Evolutionary conservation across 2,888 invertebrate species (phyloP).

Genomic region (Trilocha varians): DNA sequence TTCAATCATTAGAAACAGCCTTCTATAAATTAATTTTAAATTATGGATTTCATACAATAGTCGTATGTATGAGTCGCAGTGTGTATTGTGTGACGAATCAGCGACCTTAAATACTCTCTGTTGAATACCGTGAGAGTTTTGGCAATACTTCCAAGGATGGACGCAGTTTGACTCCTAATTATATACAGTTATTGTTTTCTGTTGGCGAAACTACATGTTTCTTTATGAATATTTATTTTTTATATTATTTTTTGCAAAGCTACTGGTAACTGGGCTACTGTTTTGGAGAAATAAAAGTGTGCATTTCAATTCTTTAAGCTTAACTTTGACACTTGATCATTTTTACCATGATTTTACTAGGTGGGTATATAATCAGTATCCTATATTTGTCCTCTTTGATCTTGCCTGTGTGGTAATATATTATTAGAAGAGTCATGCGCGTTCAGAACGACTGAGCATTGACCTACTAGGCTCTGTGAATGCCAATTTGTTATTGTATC

Average conservation of each 20-base stretch:
- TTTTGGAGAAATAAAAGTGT: too few relatives aligned
- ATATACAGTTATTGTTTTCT: neutral
- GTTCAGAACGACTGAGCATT: too few relatives aligned
- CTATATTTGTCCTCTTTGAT: too few relatives aligned
- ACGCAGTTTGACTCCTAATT: neutral
- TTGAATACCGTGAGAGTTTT: neutral
- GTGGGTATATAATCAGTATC: too few relatives aligned
- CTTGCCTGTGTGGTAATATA: neutral
- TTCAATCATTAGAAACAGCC: too few relatives aligned
- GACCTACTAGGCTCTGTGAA: constrained; percentile 41
- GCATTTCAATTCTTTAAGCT: too few relatives aligned
- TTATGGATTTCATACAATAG: neutral
- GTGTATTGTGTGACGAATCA: neutral
- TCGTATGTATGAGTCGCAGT: neutral
- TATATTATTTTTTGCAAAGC: too few relatives aligned
- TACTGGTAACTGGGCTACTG: too few relatives aligned
- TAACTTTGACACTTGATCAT: too few relatives aligned
- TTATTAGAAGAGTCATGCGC: constrained; percentile 24
- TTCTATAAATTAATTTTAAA: constrained; percentile 13
- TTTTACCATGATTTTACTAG: too few relatives aligned
- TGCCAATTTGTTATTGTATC: constrained; percentile 29
- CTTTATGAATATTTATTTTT: too few relatives aligned
- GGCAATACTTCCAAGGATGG: neutral
- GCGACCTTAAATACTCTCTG: neutral
- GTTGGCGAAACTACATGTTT: too few relatives aligned